Conservation (phyloP, 2,113 vertebrate species). For the Pseudorectes ferrugineus region DNA sequence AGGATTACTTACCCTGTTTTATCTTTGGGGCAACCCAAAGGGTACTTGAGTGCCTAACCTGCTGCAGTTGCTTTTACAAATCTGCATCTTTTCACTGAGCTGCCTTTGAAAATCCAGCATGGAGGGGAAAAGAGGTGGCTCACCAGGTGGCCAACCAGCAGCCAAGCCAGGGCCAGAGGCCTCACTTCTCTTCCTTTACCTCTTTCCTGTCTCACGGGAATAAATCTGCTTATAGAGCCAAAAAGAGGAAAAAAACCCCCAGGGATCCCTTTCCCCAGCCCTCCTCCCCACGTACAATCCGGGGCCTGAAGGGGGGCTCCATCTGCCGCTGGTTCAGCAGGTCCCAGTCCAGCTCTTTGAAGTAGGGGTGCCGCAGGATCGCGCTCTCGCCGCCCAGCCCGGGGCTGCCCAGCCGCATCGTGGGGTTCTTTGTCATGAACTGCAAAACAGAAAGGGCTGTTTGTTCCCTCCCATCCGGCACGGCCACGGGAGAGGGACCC, state of each 20-base stretch:
- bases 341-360: slow-evolving; percentile 87
- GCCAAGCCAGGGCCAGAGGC: background rate
- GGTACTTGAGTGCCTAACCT: background rate
- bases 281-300: slow-evolving; percentile 82
- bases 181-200: background rate
- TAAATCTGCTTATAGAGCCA: background rate
- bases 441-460: slow-evolving; percentile 56
- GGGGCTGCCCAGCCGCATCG: slow-evolving; percentile 85
- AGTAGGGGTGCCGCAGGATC: slow-evolving; percentile 86
- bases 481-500: background rate
- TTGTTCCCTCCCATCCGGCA: slow-evolving; percentile 8
- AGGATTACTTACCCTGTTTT: background rate
- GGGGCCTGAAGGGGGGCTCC: slow-evolving; percentile 92
- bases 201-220: background rate
- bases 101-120: background rate
- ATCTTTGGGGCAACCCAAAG: background rate
- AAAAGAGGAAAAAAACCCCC: background rate
- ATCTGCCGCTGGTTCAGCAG: slow-evolving; percentile 85
- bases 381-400: slow-evolving; percentile 82
- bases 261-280: background rate
- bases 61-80: background rate
- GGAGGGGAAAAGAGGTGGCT: background rate
- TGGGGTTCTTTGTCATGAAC: slow-evolving; percentile 94
- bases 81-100: background rate
- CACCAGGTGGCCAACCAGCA: background rate